phyloP scores from a whole-genome alignment of 2,797 vertebrate species.

The Typhlichthys eigenmanni region DNA sequence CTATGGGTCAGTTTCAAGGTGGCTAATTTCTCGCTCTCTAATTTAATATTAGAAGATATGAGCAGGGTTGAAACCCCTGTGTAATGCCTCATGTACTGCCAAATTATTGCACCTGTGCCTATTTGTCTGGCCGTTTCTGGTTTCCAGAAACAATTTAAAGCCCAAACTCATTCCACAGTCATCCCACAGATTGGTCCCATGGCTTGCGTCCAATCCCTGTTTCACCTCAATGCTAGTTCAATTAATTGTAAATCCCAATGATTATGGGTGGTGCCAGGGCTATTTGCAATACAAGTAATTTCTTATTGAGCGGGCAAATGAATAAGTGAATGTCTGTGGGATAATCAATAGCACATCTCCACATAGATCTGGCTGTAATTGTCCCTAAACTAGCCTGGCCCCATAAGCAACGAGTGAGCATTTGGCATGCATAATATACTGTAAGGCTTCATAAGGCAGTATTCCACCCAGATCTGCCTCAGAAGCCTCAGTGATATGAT shows the following conservation, averaged over 20 bases:
- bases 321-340: constrained; percentile 51
- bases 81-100: constrained; percentile 35
- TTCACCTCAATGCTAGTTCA: constrained; percentile 53
- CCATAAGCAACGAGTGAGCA: constrained; percentile 16
- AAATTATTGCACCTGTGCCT: constrained; percentile 45
- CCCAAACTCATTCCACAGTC: constrained; percentile 30
- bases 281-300: constrained; percentile 59
- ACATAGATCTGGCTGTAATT: constrained; percentile 48
- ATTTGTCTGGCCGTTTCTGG: constrained; percentile 13
- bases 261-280: constrained; percentile 54
- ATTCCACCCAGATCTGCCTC: no score
- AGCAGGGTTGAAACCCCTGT: constrained; percentile 41
- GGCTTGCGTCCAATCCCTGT: constrained; percentile 27
- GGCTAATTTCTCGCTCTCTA: constrained; percentile 35
- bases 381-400: constrained; percentile 36
- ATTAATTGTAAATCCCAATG: constrained; percentile 61
- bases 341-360: constrained; percentile 57
- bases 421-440: not conserved
- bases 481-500: not conserved
- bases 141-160: constrained; percentile 28
- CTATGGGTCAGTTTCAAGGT: constrained; percentile 22
- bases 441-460: not conserved
- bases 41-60: constrained; percentile 53
- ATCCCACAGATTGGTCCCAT: constrained; percentile 17
- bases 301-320: constrained; percentile 64